phyloP scores from a whole-genome alignment of 2,113 vertebrate species.

The Equus przewalskii region DNA sequence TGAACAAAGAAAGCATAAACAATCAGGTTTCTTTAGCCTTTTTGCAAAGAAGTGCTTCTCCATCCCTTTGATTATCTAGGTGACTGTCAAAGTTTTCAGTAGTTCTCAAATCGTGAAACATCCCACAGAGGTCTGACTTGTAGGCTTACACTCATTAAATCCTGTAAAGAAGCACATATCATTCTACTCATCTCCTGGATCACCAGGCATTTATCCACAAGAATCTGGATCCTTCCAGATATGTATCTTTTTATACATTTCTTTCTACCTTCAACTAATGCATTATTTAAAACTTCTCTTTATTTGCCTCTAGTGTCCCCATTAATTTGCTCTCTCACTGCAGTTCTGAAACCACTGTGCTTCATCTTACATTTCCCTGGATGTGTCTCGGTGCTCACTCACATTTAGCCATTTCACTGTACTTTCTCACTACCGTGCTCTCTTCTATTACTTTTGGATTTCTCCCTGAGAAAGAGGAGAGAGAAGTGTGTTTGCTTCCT shows the following conservation, averaged over 20 bases:
- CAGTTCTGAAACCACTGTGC: neutral
- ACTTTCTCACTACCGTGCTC: neutral
- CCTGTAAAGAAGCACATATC: neutral
- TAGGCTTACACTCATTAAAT: neutral
- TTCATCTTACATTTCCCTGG: neutral
- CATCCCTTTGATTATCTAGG: neutral
- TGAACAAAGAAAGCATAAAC: neutral
- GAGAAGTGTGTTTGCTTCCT: accelerated
- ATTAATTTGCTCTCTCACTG: neutral
- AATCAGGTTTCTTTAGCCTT: neutral
- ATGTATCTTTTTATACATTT: neutral
- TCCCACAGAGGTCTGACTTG: neutral
- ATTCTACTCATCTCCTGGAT: neutral
- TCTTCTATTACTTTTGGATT: neutral
- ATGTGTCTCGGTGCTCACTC: neutral
- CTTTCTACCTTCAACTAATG: neutral
- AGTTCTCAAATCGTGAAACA: neutral
- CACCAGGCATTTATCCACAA: neutral
- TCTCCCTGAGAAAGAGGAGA: neutral
- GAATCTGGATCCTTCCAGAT: neutral
- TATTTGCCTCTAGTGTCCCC: neutral
- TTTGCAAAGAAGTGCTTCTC: neutral
- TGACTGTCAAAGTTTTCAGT: neutral
- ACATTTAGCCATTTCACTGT: neutral
- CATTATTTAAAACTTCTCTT: neutral